Evolutionary conservation across 2,113 vertebrate genomes (phyloP), one percentile per base, ranked within the genome.

Genomic region (Variabilichromis moorii): DNA sequence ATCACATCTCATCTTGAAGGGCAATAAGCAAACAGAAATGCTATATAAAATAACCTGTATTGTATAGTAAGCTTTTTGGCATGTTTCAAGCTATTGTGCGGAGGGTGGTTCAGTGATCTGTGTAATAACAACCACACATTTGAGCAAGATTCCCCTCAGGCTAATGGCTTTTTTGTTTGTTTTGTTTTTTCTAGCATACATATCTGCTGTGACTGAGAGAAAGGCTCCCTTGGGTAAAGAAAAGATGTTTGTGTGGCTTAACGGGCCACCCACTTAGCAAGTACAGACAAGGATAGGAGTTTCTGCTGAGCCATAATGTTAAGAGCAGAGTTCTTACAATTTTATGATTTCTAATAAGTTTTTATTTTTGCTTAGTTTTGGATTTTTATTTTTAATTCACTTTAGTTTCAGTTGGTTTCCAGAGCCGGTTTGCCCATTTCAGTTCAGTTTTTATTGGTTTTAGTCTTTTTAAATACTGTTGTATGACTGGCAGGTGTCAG

Each of bases 251-350:
- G 82, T 88, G 78, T 81, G 8, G 57, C 76, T 51, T 55, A 81
- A 51, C 5, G 16, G 85, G 66, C 91, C 93, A 86, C 90, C 83
- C 87, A 94, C 89, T 68, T 86, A 80, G 71, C 80, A 33, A 28
- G 76, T 24, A 3, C 26, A 84, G 76, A 93, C 82, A 55, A 81
- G 31, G n/a, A 80, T 31, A 31, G 79, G 59, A 78, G 57, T 17
- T 7, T 12, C 21, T 81, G 86, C 55, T 35, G 9, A 42, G 5
- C 24, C 6, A 26, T 40, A 28, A 33, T n/a, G n/a, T 86, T 45
- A 37, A 83, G 79, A 83, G 26, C 61, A 66, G 31, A 66, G 61
- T 35, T 66, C 61, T 66, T n/a, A 66, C 61, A 66, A 12, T 66
- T 66, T 5, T 63, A 35, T 3, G 17, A 19, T 63, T 63, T n/a